Base-by-base conservation (phyloP, 2,888 invertebrate genomes). In the Drosophila hamatofila region DNA sequence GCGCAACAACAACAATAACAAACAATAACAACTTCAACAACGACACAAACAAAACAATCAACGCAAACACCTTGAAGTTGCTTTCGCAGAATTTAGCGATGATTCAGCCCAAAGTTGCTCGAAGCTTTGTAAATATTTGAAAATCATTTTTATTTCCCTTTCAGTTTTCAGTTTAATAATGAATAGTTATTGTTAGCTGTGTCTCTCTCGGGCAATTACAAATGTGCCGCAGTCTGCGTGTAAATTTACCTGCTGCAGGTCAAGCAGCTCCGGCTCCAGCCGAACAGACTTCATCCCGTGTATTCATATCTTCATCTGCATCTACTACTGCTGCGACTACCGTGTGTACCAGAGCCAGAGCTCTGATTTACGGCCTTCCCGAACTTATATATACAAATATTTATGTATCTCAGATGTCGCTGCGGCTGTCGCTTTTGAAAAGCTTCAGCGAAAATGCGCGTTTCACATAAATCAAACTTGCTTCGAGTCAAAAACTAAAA, bases 31-130 rank as follows among this genome's bases (percentile, higher is more conserved):
- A 51, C 35, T 71, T 49, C 60, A 84, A 75, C 44, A 62, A 58
- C 63, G 54, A 75, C 60, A 74, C 56, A 62, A 75, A 56, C 71
- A 76, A 77, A 77, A 61, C 69, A 81, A 70, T 64, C 59, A 78
- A 66, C 18, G 54, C 42, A 57, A 72, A 73, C 81, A 87, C 85
- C 89, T 85, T 77, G 72, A 87, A 80, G 37, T 78, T 37, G 79
- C 62, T 75, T 54, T 83, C 70, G 71, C 76, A 71, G 80, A 83
- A 84, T 74, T 61, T 66, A 60, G 46, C 58, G 64, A 78, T 88
- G 76, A 88, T 65, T 83, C 80, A 80, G 11, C 30, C 16, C 16
- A 41, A 41, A 21, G 46, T n/a, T 21, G 49, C 48, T 33, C 39
- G 25, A n/a, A 54, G 44, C 54, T 59, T 62, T 21, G 67, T 54